These are phyloP conservation scores for Hydropotes inermis DNA, from an alignment of 2,113 vertebrate species.

Conservation along the genomic window DNA sequence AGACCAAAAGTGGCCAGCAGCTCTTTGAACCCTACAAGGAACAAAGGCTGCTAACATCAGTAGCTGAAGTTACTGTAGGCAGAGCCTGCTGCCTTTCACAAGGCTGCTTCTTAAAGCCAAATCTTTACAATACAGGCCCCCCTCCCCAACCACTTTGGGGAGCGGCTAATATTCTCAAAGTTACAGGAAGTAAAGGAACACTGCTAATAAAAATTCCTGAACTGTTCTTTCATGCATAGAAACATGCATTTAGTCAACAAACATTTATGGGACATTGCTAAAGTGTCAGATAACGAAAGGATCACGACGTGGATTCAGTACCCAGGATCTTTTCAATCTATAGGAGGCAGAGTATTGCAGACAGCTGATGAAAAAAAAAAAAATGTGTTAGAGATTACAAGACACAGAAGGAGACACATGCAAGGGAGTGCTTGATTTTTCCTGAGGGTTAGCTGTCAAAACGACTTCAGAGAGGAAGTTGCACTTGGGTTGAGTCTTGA, in stretches of 20 bases:
- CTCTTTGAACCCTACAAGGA: neutral
- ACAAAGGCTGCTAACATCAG: neutral
- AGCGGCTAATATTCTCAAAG: neutral
- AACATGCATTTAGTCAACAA: neutral
- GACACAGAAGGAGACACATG: neutral
- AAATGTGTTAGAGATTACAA: neutral
- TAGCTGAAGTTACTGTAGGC: neutral
- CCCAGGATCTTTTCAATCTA: neutral
- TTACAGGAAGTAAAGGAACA: neutral
- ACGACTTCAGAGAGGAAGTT: neutral
- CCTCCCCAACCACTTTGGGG: neutral
- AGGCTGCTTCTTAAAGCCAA: neutral
- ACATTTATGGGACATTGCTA: neutral
- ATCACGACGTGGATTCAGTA: neutral
- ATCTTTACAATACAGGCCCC: neutral
- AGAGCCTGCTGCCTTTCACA: neutral
- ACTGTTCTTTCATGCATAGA: neutral
- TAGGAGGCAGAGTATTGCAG: neutral
- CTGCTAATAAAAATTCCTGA: neutral
- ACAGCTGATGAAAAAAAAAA: neutral
- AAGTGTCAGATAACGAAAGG: neutral
- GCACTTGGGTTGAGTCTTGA: neutral
- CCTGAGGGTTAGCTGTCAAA: neutral
- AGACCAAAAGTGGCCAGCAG: slow-evolving; percentile 2
- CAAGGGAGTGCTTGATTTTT: neutral